Conservation (phyloP, 1,140 invertebrate species). For the Drosophila equinoxialis region DNA sequence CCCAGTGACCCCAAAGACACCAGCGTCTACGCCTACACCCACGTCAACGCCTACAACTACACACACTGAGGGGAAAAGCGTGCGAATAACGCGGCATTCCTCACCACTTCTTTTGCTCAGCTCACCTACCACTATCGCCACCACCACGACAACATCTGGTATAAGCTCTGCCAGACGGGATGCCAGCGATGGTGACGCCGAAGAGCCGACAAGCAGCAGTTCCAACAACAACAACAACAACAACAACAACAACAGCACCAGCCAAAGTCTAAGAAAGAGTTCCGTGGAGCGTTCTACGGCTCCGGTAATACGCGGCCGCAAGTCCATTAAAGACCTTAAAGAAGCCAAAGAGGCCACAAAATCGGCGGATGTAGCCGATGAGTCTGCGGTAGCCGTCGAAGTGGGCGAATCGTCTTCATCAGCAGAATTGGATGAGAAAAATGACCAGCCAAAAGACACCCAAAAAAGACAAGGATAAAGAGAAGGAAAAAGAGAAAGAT, state of each 20-base stretch:
- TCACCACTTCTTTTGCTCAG: constrained; percentile 57
- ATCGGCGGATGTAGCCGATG: constrained; percentile 24
- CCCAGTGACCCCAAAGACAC: not conserved
- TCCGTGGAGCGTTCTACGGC: constrained; percentile 47
- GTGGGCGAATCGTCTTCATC: constrained; percentile 16
- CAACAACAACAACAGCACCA: constrained; percentile 5
- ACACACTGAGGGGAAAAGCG: constrained; percentile 41
- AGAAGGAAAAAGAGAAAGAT: constrained; percentile 33
- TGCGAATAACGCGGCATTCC: constrained; percentile 69
- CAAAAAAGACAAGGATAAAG: constrained; percentile 66
- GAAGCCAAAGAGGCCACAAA: constrained; percentile 67
- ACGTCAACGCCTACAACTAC: constrained; percentile 36
- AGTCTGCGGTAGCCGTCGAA: constrained; percentile 29
- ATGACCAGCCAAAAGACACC: constrained; percentile 55
- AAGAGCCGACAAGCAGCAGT: constrained; percentile 12
- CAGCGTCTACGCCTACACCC: constrained; percentile 17
- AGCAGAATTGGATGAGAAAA: constrained; percentile 37
- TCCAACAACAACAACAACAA: not conserved
- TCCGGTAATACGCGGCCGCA: constrained; percentile 67
- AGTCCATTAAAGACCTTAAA: constrained; percentile 75
- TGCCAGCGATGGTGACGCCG: constrained; percentile 32
- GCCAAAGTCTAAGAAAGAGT: constrained; percentile 38
- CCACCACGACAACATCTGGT: no score
- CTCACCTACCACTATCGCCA: constrained; percentile 46
- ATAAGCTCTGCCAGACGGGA: not conserved